Evolutionary conservation across 2,888 invertebrate species (phyloP), one percentile per base, ranked within the genome.

Genomic region (Palloptera scutellata): DNA sequence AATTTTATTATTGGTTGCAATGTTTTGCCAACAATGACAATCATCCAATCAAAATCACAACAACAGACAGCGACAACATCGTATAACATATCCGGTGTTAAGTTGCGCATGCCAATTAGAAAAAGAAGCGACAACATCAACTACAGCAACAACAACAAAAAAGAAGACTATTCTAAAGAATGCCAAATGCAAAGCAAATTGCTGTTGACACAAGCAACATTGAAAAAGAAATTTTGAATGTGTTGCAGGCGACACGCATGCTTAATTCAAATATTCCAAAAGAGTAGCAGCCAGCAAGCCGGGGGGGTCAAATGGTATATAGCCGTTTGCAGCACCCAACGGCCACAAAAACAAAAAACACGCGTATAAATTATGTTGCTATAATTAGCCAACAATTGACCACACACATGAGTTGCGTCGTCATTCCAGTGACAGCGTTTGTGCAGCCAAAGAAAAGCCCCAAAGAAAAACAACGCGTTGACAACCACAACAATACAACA

Each of bases 331-430:
- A 51, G 13, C 12, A 6, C 30, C 61, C 55, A 41, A 53, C 15
- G 54, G 8, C 13, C 30, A 58, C 45, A 30, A 30, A 70, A 64
- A 67, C 66, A 52, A 45, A 58, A 67, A 72, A 75, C 70, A 70
- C 70, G 67, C 61, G 61, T 70, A 69, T 62, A 68, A 69, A 67
- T 71, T 72, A 70, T 73, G 74, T 73, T 71, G 66, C 72, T 71
- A 72, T 74, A 74, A 74, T 74, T 75, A 73, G 72, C 62, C 71
- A 72, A 68, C 71, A 72, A 75, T 74, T 72, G 73, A 70, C 72
- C 74, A 72, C 75, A 75, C 74, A 73, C 72, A 67, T 48, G 48
- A 42, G 57, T 40, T 57, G 30, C 15, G 41, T 13, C 8, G 9
- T 11, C 17, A 1, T 11, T 13, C 10, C 48, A 11, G 8, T 15